Conservation (phyloP, 2,888 invertebrate genomes). For the Steromphala cineraria region DNA sequence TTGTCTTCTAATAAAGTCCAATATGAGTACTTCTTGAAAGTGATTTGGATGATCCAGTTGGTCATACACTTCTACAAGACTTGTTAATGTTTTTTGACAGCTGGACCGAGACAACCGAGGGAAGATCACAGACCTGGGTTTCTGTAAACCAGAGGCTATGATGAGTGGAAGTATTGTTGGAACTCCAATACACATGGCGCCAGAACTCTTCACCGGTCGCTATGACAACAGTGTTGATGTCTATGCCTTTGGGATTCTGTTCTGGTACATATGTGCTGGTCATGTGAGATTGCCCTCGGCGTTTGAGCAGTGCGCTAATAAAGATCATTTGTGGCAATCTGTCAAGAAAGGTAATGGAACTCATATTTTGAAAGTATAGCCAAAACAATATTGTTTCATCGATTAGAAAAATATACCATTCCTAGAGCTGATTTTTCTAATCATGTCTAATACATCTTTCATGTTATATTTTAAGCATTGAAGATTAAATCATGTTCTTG, state of each 20-base stretch:
- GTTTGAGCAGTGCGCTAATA: constrained; percentile 89
- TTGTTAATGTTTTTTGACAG: constrained; percentile 66
- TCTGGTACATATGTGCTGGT: constrained; percentile 93
- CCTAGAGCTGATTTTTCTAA: too few species aligned
- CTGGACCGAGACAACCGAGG: constrained; percentile 85
- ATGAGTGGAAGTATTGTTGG: constrained; percentile 92
- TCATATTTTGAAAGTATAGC: too few species aligned
- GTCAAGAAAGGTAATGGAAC: constrained; percentile 84
- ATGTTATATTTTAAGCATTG: too few species aligned
- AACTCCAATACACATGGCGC: constrained; percentile 92
- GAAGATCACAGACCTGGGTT: constrained; percentile 90
- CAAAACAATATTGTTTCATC: background rate
- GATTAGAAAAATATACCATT: too few species aligned
- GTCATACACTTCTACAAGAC: background rate
- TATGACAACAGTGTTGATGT: constrained; percentile 91
- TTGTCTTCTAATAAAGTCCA: too few species aligned
- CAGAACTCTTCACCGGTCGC: constrained; percentile 87
- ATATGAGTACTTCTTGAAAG: too few species aligned
- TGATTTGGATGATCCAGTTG: too few species aligned
- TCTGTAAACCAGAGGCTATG: constrained; percentile 92
- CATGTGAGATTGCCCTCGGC: constrained; percentile 85
- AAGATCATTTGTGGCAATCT: constrained; percentile 90
- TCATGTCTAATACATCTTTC: too few species aligned
- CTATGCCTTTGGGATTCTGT: constrained; percentile 91
- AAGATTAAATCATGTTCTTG: too few species aligned